Evolutionary conservation across 1,140 invertebrate species (phyloP).

Genomic region (Papilio helenus): DNA sequence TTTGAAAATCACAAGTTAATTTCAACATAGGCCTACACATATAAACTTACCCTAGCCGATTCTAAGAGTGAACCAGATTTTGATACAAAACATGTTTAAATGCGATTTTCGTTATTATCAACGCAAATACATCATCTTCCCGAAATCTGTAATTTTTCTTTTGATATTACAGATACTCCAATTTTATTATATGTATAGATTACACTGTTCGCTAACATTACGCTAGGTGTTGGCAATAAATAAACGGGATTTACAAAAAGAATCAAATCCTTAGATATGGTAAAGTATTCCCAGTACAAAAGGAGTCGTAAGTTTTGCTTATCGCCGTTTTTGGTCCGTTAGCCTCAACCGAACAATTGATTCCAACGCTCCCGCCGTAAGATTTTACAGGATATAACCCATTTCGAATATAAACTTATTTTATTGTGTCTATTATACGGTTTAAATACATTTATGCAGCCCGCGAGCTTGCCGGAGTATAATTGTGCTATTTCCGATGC

Average conservation of each 20-base stretch:
- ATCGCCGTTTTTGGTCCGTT: slow-evolving; percentile 71
- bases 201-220: slow-evolving; percentile 18
- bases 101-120: too few relatives aligned
- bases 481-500: slow-evolving; percentile 59
- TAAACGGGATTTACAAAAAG: slow-evolving; percentile 49
- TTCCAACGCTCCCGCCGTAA: slow-evolving; percentile 64
- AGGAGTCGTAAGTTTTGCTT: slow-evolving; percentile 75
- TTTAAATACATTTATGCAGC: slow-evolving; percentile 48
- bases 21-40: too few relatives aligned
- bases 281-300: slow-evolving; percentile 67
- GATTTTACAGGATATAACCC: slow-evolving; percentile 61
- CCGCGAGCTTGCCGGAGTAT: slow-evolving; percentile 45
- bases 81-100: too few relatives aligned
- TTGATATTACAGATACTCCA: too few relatives aligned
- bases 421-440: slow-evolving; percentile 65
- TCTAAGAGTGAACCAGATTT: background rate
- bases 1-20: too few relatives aligned
- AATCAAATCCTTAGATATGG: slow-evolving; percentile 55
- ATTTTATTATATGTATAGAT: too few relatives aligned
- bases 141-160: too few relatives aligned
- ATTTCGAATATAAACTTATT: slow-evolving; percentile 67
- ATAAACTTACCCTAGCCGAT: background rate
- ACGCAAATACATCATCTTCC: too few relatives aligned
- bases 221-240: slow-evolving; percentile 45
- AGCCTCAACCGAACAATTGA: slow-evolving; percentile 73